Base-by-base conservation (phyloP, 2,888 invertebrate species). In the Agriopis leucophaearia region DNA sequence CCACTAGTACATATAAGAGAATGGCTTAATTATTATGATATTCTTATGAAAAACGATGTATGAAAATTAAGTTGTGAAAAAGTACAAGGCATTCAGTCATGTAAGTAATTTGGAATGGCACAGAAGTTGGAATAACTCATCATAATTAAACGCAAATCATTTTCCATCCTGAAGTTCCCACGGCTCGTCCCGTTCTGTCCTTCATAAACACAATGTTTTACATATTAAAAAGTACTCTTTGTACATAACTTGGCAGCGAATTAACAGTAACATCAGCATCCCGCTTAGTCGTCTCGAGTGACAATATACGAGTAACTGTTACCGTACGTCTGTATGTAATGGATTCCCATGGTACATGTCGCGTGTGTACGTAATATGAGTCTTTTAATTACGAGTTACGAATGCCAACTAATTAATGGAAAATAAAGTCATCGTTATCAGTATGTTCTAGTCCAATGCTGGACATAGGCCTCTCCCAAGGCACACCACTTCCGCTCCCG, bases 291-390 rank as follows among this genome's bases (percentile, higher is more conserved):
- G 42, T 40, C 55, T 55, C 55, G 4, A n/a, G 40, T 13, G 42
- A 42, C 42, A 55, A 55, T 54, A 55, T 54, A 54, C 13, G 36
- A 35, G 51, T 27, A 51, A 51, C 51, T 15, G 4, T 54, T 18
- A 55, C 12, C 1, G 36, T 15, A 40, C 16, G 42, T 18, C 6
- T 42, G 12, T 13, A 8, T 55, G 18, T 42, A 12, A 55, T 55
- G 7, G n/a, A 54, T 15, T 40, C 40, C 54, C 54, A 38, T 36
- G 54, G 8, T 51, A 48, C 16, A 10, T 8, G 36, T 51, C 51
- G n/a, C 51, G 35, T 36, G 8, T n/a, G 36, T 51, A 36, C n/a
- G 8, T 7, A 13, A 27, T n/a, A n/a, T n/a, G n/a, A n/a, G n/a
- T 7, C 13, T 35, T 35, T 51, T 35, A 51, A 27, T 13, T 50